These are phyloP conservation scores for Acronicta aceris DNA, from an alignment of 2,888 invertebrate species.

Conservation along the genomic window DNA sequence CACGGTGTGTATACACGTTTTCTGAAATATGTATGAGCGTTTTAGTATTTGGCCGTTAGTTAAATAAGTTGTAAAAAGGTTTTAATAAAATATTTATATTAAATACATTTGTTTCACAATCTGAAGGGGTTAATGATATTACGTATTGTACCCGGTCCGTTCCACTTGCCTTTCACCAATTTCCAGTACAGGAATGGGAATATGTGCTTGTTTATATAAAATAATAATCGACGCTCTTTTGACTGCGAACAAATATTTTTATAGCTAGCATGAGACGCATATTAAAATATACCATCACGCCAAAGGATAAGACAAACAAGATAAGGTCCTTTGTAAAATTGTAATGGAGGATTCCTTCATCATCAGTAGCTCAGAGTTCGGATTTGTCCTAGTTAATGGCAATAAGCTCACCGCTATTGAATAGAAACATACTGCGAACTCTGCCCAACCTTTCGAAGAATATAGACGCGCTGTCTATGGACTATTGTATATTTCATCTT, in stretches of 20 bases:
- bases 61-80: constrained; percentile 36
- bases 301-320: too few relatives aligned
- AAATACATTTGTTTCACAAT: constrained; percentile 29
- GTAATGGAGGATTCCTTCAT: too few relatives aligned
- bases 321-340: too few relatives aligned
- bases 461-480: too few relatives aligned
- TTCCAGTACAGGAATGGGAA: constrained; percentile 97
- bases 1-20: not conserved
- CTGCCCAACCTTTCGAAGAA: too few relatives aligned
- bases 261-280: too few relatives aligned
- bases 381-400: too few relatives aligned
- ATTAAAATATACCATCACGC: too few relatives aligned
- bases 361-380: too few relatives aligned
- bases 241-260: constrained; percentile 74
- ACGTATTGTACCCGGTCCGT: constrained; percentile 91
- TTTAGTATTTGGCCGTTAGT: constrained; percentile 19
- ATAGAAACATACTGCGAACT: too few relatives aligned
- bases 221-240: constrained; percentile 90
- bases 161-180: constrained; percentile 94
- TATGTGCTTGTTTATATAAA: constrained; percentile 93
- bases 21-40: not conserved
- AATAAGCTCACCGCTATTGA: too few relatives aligned
- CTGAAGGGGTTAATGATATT: constrained; percentile 81
- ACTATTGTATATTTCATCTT: too few relatives aligned
- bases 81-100: constrained; percentile 52